phyloP scores from a whole-genome alignment of 2,113 vertebrate genomes.

The Notothenia coriiceps region DNA sequence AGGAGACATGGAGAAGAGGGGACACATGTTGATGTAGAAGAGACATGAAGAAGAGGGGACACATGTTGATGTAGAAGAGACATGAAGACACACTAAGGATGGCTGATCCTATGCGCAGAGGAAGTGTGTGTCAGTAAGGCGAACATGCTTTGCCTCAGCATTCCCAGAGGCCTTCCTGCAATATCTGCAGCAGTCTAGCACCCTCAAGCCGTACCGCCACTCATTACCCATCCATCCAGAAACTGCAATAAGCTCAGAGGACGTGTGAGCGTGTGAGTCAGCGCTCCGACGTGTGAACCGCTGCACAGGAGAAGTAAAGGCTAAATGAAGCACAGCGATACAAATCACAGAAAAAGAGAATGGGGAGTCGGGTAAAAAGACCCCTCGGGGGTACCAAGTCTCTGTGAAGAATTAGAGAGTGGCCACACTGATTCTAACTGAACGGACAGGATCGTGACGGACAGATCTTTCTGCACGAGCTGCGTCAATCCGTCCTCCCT shows the following conservation, averaged over 20 bases:
- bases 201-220: too few species aligned
- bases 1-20: too few species aligned
- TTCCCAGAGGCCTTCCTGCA: slow-evolving; percentile 12
- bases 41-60: too few species aligned
- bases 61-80: too few species aligned
- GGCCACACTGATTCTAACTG: neutral
- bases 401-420: neutral
- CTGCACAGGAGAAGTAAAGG: neutral
- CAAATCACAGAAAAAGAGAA: neutral
- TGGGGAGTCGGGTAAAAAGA: neutral
- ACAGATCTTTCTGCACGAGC: neutral
- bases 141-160: slow-evolving; percentile 6
- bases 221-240: slow-evolving; percentile 30
- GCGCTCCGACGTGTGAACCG: neutral
- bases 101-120: neutral
- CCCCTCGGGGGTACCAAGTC: neutral
- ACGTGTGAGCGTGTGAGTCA: slow-evolving; percentile 5
- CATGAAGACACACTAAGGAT: too few species aligned
- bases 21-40: too few species aligned
- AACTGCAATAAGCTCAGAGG: slow-evolving; percentile 7
- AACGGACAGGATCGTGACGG: slow-evolving; percentile 14
- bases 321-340: slow-evolving; percentile 8
- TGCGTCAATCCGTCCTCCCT: neutral
- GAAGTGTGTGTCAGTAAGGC: neutral
- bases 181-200: neutral